Percentiles rank a stretch among this genome's conserved stretches.
These are phyloP conservation scores for Euleptes europaea DNA, from an alignment of 2,113 vertebrate species.

Conservation along the genomic window DNA sequence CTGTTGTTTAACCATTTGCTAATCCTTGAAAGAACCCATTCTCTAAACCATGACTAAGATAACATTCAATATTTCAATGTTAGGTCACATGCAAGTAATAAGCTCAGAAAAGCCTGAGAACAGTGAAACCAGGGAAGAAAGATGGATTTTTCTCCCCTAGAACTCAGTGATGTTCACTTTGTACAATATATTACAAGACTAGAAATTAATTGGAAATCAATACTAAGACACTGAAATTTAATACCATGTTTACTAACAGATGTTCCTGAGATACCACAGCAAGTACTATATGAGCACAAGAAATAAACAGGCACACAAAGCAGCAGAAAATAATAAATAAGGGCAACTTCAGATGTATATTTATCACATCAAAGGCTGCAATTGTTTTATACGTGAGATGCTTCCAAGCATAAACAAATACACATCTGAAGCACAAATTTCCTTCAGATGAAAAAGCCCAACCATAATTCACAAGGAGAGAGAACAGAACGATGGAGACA, in stretches of 20 bases:
- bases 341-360: not conserved
- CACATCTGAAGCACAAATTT: too few relatives aligned
- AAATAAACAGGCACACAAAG: not conserved
- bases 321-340: not conserved
- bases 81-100: not conserved
- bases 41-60: not conserved
- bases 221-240: not conserved
- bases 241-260: too few relatives aligned
- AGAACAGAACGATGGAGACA: too few relatives aligned
- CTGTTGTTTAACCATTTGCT: too few relatives aligned
- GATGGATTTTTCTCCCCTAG: not conserved
- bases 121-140: not conserved
- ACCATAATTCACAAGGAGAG: too few relatives aligned
- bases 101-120: not conserved
- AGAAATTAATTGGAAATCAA: not conserved
- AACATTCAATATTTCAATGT: not conserved
- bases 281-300: not conserved
- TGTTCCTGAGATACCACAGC: not conserved
- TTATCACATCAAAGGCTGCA: not conserved
- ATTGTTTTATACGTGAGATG: not conserved
- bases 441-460: too few relatives aligned
- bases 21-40: too few relatives aligned
- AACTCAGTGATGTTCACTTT: not conserved
- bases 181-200: not conserved
- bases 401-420: too few relatives aligned